Base-by-base conservation (phyloP, 1,140 invertebrate genomes). In the Drosophila triauraria region DNA sequence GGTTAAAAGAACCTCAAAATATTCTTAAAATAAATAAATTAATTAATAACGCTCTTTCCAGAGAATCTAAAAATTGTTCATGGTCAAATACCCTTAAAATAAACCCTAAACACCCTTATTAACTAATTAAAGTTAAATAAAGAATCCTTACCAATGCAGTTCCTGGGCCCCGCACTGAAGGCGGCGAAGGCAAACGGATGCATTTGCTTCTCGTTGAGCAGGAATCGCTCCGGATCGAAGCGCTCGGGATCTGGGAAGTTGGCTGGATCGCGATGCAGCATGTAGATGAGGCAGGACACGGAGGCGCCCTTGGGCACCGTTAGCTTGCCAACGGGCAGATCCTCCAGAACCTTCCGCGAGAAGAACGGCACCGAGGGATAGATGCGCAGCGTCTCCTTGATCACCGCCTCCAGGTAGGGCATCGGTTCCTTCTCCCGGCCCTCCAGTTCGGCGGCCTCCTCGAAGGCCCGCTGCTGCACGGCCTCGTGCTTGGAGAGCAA, bases 351-450 rank as follows among this genome's bases (percentile, higher is more conserved):
- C 27, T 91, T 91, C 46, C 96, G 92, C 12, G 94, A 95, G 75
- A 96, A 95, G 15, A 95, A 91, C 23, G 96, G 96, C 27, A 96
- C 96, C 2, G 95, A 94, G 9, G 96, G 96, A 91, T 94, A 96
- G 4, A 96, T 57, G 38, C 95, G 92, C 15, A 96, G 79, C 2
- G 94, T 93, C 87, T 96, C 95, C 90, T 95, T 96, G n/a, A 96
- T 94, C 3, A 94, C 94, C n/a, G 94, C 92, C 75, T 96, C 96
- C 60, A 96, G 79, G 85, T 96, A 96, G 75, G 95, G 95, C 94
- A 96, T 94, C 54, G 95, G 91, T 51, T 94, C 92, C 67, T 92
- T 92, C 44, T 93, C 92, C 7, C 75, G 51, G 7, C 84, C 84
- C 58, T 88, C 94, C 71, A 96, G 94, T 50, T 93, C 82, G 27